Base-by-base conservation (phyloP, 2,797 vertebrate genomes). In the Sebastes cheni region DNA sequence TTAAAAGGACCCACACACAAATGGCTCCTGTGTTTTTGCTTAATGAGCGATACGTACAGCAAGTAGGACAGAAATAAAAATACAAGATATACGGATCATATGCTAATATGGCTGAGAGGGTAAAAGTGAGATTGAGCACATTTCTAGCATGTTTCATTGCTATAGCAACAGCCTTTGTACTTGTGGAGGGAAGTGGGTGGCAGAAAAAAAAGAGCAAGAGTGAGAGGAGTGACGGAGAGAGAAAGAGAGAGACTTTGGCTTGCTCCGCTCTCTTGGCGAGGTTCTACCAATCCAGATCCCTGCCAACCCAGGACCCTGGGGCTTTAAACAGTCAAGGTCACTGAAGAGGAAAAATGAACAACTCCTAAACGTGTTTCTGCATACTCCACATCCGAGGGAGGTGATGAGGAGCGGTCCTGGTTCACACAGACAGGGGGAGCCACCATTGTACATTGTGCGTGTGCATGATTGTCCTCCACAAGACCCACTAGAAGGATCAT, bases 151-250 rank as follows among this genome's bases (percentile, higher is more conserved):
- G 89, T 92, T 93, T 89, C 86, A 92, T 95, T 74, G 85, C 94
- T 93, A 94, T 95, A 89, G 95, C 94, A 95, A 95, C 94, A 92
- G 92, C 87, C 86, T 90, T 89, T 90, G 88, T 88, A 89, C 91
- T 92, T 90, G 88, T 58, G 54, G 83, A 90, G 88, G 82, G 78
- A 91, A 91, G 93, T 94, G 89, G 92, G 92, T 88, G 91, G 92
- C 72, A 88, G 72, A 83, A 83, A 86, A 89, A 89, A 80, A 50
- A 20, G 18, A 50, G 46, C 46, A 50, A 87, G 81, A 86, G 86
- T 55, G 88, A 87, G 82, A 87, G 90, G 89, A 89, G 87, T 72
- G 86, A 88, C 6, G 54, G 72, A 71, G 82, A 66, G 77, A 66
- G 80, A 60, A 60, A 27, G 66, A 81, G 71, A 56, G 75, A 87